Base-by-base conservation (phyloP, 2,888 invertebrate species). In the Apotomis capreana region DNA sequence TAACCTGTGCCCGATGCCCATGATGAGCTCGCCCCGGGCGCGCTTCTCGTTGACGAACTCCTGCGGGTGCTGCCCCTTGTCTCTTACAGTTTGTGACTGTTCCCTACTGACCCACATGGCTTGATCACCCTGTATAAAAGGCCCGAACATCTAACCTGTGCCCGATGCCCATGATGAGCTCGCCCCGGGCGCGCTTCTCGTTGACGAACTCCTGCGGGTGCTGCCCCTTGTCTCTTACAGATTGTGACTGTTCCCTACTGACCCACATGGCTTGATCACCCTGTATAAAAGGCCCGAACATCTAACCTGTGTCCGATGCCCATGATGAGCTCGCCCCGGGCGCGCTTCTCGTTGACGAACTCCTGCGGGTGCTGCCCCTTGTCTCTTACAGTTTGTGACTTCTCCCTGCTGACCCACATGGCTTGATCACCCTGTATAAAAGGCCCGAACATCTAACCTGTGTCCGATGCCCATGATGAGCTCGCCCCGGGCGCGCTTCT, bases 401-500 rank as follows among this genome's bases (percentile, higher is more conserved):
- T 1, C 2, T 26, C 26, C 26, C 26, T 26, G 2, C 26, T 26
- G 26, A 26, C 26, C 26, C 26, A 26, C 2, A 26, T 26, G 26
- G 26, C 1, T 26, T 26, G 26, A 26, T 15, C 26, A 26, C 26
- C 26, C 26, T 26, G 26, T 26, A 26, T 26, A 26, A 26, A 2
- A 26, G 26, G 26, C 26, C 26, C 40, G 6, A 40, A 65, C 3
- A 12, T 10, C n/a, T 58, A 69, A 93, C 93, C 93, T 95, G 93
- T 99, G 99, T 0, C 99, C 99, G 81, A 99, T 99, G 73, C 99
- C 99, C 99, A 99, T 99, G 83, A 99, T 99, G 40, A 99, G 96
- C 84, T 99, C 96, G 0, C 99, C 99, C 87, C 98, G 97, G 83
- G 99, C 99, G 46, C 99, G 94, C 96, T 99, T 99, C 82, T 97